Conservation (phyloP, 1,140 invertebrate species). For the Epicauta chinensis region DNA sequence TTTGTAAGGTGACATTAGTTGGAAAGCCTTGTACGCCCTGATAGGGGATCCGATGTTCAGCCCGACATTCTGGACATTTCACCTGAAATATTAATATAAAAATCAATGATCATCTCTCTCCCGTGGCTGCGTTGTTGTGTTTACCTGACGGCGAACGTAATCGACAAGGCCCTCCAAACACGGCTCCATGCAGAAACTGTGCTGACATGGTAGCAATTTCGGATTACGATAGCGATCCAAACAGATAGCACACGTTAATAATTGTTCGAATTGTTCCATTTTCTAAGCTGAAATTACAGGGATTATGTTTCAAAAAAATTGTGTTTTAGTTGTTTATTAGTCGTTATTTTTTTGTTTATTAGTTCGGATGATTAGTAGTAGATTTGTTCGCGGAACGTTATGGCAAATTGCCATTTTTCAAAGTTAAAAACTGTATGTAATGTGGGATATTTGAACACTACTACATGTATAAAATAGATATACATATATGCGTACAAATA, state of each 20-base stretch:
- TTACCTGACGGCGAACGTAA: constrained; percentile 84
- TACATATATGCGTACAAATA: constrained; percentile 3
- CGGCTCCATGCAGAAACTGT: constrained; percentile 98
- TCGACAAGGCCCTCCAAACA: constrained; percentile 96
- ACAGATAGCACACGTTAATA: constrained; percentile 97
- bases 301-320: too few species aligned
- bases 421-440: constrained; percentile 10
- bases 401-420: constrained; percentile 9
- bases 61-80: constrained; percentile 98
- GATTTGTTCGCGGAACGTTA: not conserved
- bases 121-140: not conserved
- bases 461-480: constrained; percentile 6
- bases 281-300: constrained; percentile 40
- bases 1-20: constrained; percentile 91
- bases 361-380: not conserved
- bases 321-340: too few species aligned
- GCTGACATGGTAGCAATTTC: constrained; percentile 97
- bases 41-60: constrained; percentile 94
- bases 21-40: constrained; percentile 91
- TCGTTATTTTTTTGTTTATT: not conserved
- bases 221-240: constrained; percentile 95
- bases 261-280: constrained; percentile 96
- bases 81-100: constrained; percentile 50
- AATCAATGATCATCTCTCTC: too few species aligned
- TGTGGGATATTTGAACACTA: too few species aligned